These are phyloP conservation scores for Adrianichthys oophorus DNA, from an alignment of 2,797 vertebrate species.

Conservation along the genomic window DNA sequence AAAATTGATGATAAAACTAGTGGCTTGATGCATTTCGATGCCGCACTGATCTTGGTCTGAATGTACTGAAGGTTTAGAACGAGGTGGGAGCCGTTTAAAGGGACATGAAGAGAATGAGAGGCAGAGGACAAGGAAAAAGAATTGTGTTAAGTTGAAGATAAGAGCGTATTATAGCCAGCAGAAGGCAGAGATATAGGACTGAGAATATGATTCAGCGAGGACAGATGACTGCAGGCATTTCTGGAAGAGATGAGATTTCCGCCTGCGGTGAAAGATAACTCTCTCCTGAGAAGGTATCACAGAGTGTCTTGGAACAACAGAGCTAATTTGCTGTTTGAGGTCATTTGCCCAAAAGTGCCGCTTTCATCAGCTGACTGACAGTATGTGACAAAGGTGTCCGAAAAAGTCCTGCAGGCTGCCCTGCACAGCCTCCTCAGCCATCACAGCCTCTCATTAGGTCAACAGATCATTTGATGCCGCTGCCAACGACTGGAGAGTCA, in stretches of 20 bases:
- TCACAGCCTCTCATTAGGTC: too few species aligned
- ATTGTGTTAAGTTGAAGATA: conserved; percentile 38
- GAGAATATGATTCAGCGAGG: conserved; percentile 39
- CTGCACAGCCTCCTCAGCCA: background rate
- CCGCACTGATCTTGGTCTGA: too few species aligned
- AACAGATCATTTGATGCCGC: background rate
- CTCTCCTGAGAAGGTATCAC: conserved; percentile 16
- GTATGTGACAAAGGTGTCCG: conserved; percentile 7
- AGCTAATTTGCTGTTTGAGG: background rate
- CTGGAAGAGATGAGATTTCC: conserved; percentile 38
- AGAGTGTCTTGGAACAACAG: conserved; percentile 10
- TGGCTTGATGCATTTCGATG: too few species aligned
- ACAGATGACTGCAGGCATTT: conserved; percentile 23
- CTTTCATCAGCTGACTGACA: conserved; percentile 7
- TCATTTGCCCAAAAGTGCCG: background rate
- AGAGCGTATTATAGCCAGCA: conserved; percentile 36
- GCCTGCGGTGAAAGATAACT: conserved; percentile 40
- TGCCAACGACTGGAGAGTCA: too few species aligned
- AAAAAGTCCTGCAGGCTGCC: background rate
- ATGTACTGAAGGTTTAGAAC: too few species aligned
- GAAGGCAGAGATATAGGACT: conserved; percentile 33
- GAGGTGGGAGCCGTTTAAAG: conserved; percentile 16
- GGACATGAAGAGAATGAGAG: conserved; percentile 28
- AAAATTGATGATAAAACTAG: too few species aligned
- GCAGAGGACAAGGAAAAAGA: conserved; percentile 16